phyloP scores from a whole-genome alignment of 2,797 vertebrate genomes.

The Prunella strophiata region DNA sequence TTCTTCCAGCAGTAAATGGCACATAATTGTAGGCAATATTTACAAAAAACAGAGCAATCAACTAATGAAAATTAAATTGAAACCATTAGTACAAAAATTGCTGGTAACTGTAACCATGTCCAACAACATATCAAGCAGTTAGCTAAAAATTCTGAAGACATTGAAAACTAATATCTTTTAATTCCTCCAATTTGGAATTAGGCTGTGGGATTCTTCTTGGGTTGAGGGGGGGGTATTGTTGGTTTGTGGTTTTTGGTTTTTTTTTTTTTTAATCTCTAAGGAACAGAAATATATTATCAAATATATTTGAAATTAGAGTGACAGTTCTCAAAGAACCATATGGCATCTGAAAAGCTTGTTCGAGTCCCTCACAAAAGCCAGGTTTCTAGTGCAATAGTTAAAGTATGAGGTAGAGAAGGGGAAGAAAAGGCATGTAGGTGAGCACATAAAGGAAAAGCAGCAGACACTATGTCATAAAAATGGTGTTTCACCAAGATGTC shows the following conservation, averaged over 20 bases:
- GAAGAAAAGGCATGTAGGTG: not conserved
- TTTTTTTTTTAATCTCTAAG: not conserved
- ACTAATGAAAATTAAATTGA: slow-evolving; percentile 38
- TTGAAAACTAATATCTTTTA: not conserved
- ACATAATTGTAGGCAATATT: slow-evolving; percentile 57
- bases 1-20: slow-evolving; percentile 57
- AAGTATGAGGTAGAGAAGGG: not conserved
- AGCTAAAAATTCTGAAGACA: not conserved
- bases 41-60: slow-evolving; percentile 56
- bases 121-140: not conserved
- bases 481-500: not conserved
- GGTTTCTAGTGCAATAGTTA: not conserved
- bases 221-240: too few relatives aligned
- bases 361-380: not conserved
- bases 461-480: slow-evolving; percentile 1
- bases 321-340: not conserved
- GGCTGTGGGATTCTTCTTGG: not conserved
- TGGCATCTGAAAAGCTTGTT: not conserved
- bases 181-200: not conserved
- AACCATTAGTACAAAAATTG: slow-evolving; percentile 19
- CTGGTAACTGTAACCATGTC: not conserved
- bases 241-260: not conserved
- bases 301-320: not conserved
- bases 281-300: not conserved
- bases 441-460: not conserved